Evolutionary conservation across 64 coral and sea anemone species (phyloP).

Genomic region (Montipora capricornis): DNA sequence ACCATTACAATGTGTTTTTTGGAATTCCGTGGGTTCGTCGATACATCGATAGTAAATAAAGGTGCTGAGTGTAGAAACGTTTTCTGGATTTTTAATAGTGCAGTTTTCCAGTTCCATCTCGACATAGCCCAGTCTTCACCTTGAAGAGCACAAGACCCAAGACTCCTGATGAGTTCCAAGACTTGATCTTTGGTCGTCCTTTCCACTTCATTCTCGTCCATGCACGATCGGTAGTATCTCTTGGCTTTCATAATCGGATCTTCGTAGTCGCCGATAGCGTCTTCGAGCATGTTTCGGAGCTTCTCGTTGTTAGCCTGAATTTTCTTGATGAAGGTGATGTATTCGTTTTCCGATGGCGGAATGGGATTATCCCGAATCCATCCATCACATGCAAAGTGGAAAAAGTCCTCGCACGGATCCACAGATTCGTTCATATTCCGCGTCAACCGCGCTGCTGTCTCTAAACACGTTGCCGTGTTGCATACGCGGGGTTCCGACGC

Average conservation of each 20-base stretch:
- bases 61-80: constrained; percentile 60
- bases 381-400: constrained; percentile 76
- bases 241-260: constrained; percentile 65
- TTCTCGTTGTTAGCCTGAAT: constrained; percentile 37
- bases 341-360: constrained; percentile 71
- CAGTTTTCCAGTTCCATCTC: constrained; percentile 58
- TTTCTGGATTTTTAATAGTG: constrained; percentile 60
- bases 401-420: constrained; percentile 88
- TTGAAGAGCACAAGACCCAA: constrained; percentile 76
- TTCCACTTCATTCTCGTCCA: constrained; percentile 86
- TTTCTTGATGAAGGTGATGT: constrained; percentile 57
- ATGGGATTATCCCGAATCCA: constrained; percentile 84
- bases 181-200: constrained; percentile 72
- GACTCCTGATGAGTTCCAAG: constrained; percentile 40
- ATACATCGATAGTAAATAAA: constrained; percentile 76
- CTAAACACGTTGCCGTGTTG: constrained; percentile 52
- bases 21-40: constrained; percentile 68
- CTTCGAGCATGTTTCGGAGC: constrained; percentile 56
- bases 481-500: not conserved
- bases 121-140: constrained; percentile 52
- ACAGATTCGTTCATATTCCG: constrained; percentile 71
- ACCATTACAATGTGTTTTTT: constrained; percentile 86
- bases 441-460: constrained; percentile 43
- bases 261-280: constrained; percentile 16
- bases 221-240: constrained; percentile 82